A percentile compares a stretch with the other conserved stretches of the same genome.
Conservation (phyloP, 2,797 vertebrate genomes). For the Clamator glandarius region DNA sequence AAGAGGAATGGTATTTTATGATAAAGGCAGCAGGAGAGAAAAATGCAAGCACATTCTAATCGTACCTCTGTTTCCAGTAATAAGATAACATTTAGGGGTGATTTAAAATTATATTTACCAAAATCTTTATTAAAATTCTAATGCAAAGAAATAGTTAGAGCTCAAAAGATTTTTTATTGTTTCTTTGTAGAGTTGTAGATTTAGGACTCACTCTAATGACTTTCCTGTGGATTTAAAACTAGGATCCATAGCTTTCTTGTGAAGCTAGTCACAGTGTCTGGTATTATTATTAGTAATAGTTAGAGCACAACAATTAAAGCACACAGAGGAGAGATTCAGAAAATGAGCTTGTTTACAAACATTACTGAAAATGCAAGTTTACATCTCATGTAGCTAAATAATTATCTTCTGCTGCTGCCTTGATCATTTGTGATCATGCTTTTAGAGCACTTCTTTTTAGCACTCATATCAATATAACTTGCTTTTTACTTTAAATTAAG, state of each 20-base stretch:
- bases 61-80: neutral
- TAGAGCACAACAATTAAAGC: constrained; percentile 1
- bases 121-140: neutral
- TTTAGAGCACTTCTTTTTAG: constrained; percentile 15
- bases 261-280: neutral
- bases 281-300: neutral
- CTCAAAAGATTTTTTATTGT: neutral
- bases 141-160: neutral
- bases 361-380: constrained; percentile 57
- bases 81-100: neutral
- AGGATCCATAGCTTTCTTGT: neutral
- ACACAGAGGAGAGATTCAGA: constrained; percentile 5
- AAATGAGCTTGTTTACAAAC: constrained; percentile 24
- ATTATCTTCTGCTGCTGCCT: constrained; percentile 55
- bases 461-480: constrained; percentile 27
- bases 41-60: neutral
- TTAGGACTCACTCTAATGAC: neutral
- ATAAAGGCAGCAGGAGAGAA: neutral
- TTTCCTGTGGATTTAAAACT: neutral
- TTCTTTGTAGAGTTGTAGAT: rapidly evolving
- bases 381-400: neutral
- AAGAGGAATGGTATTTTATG: neutral
- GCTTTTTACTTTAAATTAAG: constrained; percentile 3
- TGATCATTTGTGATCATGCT: constrained; percentile 20
- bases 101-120: neutral